Evolutionary conservation across 2,113 vertebrate genomes (phyloP), one percentile per base, ranked within the genome.

Genomic region (Caretta caretta): DNA sequence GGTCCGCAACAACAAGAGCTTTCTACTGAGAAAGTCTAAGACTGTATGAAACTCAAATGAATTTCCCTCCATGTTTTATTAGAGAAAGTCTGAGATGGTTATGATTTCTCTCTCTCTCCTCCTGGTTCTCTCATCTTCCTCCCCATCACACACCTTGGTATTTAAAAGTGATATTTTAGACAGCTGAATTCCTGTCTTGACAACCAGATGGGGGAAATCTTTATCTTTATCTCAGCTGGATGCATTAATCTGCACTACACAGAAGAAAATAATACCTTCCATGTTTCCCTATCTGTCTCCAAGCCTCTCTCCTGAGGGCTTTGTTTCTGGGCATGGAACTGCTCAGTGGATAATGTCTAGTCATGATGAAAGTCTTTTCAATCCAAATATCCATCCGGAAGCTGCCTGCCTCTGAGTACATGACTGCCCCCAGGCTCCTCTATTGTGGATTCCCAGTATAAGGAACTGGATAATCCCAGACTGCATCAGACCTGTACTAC

Each of bases 21-120:
- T n/a, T 87, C 65, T 72, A n/a, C n/a, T 72, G 65, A 72, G 95
- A 97, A 95, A 97, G 97, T 97, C 93, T 97, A 91, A 97, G 94
- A 84, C 82, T 0, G 0, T 89, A 62, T 91, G 85, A 98, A 98
- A 97, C 91, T 78, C 35, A 90, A 76, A 57, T 85, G 75, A 88
- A 94, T 93, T 10, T 84, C 51, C 86, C 29, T 90, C 22, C 88
- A 0, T 90, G 17, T 94, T 31, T 22, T 92, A 69, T 90, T 93
- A 92, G 46, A 79, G 84, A 79, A 86, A 93, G 65, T 56, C 38
- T 84, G 51, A 83, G 14, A 87, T 46, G 49, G 90, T 49, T 96
- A 29, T 90, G 92, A 79, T 92, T 95, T 95, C 85, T 17, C 46
- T 96, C 56, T 91, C 8, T 86, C 42, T 96, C 84, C 92, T 93